Percentiles rank a stretch among this genome's conserved stretches.
Conservation (phyloP, 1,140 invertebrate genomes). For the Drosophila athabasca region DNA sequence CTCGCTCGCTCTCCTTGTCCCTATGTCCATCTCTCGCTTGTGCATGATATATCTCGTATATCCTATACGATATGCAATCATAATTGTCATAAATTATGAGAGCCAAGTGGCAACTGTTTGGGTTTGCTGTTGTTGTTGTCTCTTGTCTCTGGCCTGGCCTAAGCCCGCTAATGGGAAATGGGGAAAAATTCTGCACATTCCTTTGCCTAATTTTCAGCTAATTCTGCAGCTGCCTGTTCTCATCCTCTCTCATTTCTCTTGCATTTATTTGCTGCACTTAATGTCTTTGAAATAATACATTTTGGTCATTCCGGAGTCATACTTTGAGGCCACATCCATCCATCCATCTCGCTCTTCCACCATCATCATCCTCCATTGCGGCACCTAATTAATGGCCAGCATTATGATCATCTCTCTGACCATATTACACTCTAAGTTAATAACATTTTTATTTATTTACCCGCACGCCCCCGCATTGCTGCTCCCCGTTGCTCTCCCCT, state of each 20-base stretch:
- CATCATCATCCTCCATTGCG: background rate
- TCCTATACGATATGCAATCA: slow-evolving; percentile 43
- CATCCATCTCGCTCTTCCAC: too few relatives aligned
- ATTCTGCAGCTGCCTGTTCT: slow-evolving; percentile 57
- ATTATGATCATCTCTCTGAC: slow-evolving; percentile 39
- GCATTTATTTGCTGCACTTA: background rate
- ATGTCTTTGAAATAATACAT: background rate
- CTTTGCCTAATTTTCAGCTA: slow-evolving; percentile 41
- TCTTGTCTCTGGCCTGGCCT: too few relatives aligned
- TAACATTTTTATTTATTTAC: slow-evolving; percentile 57
- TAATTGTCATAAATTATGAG: slow-evolving; percentile 76
- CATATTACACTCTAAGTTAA: slow-evolving; percentile 51
- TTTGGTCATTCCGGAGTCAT: too few relatives aligned
- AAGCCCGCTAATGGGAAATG: slow-evolving; percentile 4
- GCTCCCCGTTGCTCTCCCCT: background rate
- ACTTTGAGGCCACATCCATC: too few relatives aligned
- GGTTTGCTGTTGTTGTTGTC: slow-evolving; percentile 10
- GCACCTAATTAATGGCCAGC: slow-evolving; percentile 35
- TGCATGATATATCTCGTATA: background rate
- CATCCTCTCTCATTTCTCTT: slow-evolving; percentile 6
- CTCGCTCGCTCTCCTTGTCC: slow-evolving; percentile 10
- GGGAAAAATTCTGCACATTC: slow-evolving; percentile 32
- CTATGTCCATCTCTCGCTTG: slow-evolving; percentile 8
- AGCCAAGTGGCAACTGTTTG: slow-evolving; percentile 46
- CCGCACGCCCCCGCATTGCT: background rate